Evolutionary conservation across 2,888 invertebrate species (phyloP), one percentile per base, ranked within the genome.

Genomic region (Hydroisotoma schaefferi): DNA sequence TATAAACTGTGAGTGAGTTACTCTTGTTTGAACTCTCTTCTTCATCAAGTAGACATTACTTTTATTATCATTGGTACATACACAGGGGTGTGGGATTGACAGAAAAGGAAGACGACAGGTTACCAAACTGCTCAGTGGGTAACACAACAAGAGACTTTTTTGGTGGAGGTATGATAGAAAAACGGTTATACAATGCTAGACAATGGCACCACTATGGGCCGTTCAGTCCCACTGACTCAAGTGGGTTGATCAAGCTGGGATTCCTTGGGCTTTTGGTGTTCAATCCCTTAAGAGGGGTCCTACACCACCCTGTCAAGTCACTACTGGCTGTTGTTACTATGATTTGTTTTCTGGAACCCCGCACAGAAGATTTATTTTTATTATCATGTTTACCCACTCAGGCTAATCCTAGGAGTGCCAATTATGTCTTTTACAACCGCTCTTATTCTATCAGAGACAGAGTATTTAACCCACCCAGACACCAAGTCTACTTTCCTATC

Each of bases 171-270:
- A n/a, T n/a, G n/a, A n/a, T n/a, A n/a, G n/a, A n/a, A n/a, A n/a
- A n/a, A n/a, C n/a, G n/a, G n/a, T n/a, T n/a, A n/a, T n/a, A n/a
- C n/a, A n/a, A n/a, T n/a, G n/a, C n/a, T n/a, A n/a, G 12, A 49
- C 49, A 33, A 37, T 52, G n/a, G 29, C 23, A 43, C 53, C 22
- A 52, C 52, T 40, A 26, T 52, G n/a, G n/a, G n/a, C n/a, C n/a
- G n/a, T 40, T 37, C 15, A 53, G 22, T 33, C 26, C 37, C n/a
- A n/a, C n/a, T n/a, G 38, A 37, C 43, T 26, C 53, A 15, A 26
- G 40, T 38, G 53, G 53, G 20, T 15, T 26, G 28, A 23, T 53
- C 53, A 53, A 53, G 53, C 53, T 53, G 53, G 25, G 53, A 53
- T 37, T 33, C 43, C 37, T 8, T 53, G 27, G 27, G 53, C 22